Evolutionary conservation across 2,888 invertebrate species (phyloP).

Genomic region (Siphonodentalium dalli): DNA sequence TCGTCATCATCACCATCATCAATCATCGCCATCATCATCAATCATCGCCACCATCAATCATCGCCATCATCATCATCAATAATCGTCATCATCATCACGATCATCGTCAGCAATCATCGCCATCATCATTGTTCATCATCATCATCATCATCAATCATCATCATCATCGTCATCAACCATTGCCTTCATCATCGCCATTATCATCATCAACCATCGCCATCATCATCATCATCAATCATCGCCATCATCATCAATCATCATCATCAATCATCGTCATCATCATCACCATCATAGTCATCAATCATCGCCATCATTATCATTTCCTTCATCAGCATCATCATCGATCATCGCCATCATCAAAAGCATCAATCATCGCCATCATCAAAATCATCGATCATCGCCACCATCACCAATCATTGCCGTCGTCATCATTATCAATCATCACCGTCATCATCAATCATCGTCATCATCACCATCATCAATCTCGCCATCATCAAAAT

Average conservation of each 20-base stretch:
- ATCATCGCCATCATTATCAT: background rate
- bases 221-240: background rate
- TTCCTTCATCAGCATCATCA: background rate
- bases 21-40: no score
- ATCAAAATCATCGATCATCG: background rate
- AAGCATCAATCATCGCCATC: background rate
- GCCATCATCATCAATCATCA: no score
- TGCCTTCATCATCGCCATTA: background rate
- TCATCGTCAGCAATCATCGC: background rate
- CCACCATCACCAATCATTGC: background rate
- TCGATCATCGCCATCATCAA: background rate
- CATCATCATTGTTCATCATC: no score
- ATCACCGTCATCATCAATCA: no score
- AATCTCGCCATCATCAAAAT: background rate
- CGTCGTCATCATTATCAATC: no score
- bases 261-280: no score
- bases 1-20: no score
- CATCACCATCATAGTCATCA: no score
- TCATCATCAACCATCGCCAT: no score
- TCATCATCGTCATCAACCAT: background rate
- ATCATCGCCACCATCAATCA: no score
- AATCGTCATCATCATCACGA: background rate
- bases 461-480: background rate
- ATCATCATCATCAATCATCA: background rate
- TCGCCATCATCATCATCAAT: background rate